These are phyloP conservation scores for Zaprionus lineosus DNA, from an alignment of 2,888 invertebrate genomes.

Conservation along the genomic window DNA sequence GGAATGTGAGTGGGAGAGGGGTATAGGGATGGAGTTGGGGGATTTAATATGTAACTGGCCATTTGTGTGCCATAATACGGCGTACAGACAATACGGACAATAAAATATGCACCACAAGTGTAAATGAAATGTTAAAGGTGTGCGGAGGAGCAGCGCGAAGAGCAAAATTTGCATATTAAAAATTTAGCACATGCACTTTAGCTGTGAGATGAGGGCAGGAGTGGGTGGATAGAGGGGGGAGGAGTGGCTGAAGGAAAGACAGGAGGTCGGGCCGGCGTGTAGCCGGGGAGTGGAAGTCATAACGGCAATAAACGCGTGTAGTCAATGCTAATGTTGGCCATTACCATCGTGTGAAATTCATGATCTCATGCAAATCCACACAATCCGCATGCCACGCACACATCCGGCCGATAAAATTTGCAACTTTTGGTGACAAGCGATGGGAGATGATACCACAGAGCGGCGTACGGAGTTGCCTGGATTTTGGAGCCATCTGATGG, in stretches of 20 bases:
- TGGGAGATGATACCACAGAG: conserved; percentile 8
- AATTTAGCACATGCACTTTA: conserved; percentile 74
- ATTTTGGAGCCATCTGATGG: neutral
- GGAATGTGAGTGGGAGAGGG: too few species aligned
- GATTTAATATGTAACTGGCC: conserved; percentile 67
- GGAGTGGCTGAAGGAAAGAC: too few species aligned
- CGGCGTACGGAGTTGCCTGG: neutral
- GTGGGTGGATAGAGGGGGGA: neutral
- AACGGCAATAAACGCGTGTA: conserved; percentile 65
- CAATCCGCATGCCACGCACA: conserved; percentile 59
- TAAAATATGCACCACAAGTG: conserved; percentile 76
- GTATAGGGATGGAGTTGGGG: too few species aligned
- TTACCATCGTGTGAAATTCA: conserved; percentile 72
- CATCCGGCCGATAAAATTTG: conserved; percentile 73
- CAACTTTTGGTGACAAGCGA: conserved; percentile 73
- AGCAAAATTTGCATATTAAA: conserved; percentile 70
- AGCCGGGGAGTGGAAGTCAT: neutral
- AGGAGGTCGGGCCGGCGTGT: too few species aligned
- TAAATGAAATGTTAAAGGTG: conserved; percentile 69
- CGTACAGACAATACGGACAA: conserved; percentile 42
- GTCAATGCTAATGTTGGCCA: conserved; percentile 74
- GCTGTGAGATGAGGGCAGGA: neutral
- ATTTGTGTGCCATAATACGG: conserved; percentile 67
- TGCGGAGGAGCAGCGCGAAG: conserved; percentile 1
- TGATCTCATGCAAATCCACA: conserved; percentile 72